Base-by-base conservation (phyloP, 2,888 invertebrate genomes). In the Clepsis dumicolana region DNA sequence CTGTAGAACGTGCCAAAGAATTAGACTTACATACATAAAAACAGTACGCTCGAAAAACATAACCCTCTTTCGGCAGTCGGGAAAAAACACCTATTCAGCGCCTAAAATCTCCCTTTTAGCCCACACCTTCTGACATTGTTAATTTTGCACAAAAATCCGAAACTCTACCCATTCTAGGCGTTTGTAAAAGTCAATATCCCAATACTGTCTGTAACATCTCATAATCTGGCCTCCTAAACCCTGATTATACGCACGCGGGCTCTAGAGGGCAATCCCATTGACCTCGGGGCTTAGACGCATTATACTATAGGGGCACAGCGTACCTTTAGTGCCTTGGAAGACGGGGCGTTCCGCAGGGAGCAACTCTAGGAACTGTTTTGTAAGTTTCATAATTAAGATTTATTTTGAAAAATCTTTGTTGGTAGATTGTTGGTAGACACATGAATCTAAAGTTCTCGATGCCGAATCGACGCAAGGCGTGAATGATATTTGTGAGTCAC, bases 191-290 rank as follows among this genome's bases (percentile, higher is more conserved):
- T 21, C 48, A 48, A 48, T 21, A 48, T 48, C 48, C 48, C 48
- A 48, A 48, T 48, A 48, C 48, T 21, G 48, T 48, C 48, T 21
- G 48, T 48, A 48, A 56, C 38, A 38, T 56, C 61, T 67, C 67
- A 62, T 67, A 62, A 63, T 63, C 44, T 50, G 32, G 35, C 16
- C 57, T 10, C 48, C 54, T 18, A 21, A 56, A 56, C 50, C 61
- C 25, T 67, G 62, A 57, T 67, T 67, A 60, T 65, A 41, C 65
- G 38, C 38, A 60, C 35, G 16, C 29, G 41, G 50, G 57, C 63
- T 32, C 63, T 25, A 10, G 63, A 68, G 63, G 68, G 68, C 63
- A 68, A 68, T 68, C 63, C 53, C 41, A 68, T 52, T 68, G 63
- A 68, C 68, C 68, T 64, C 59, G 68, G 44, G 14, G 35, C 35